Evolutionary conservation across 2,888 invertebrate genomes (phyloP), one percentile per base, ranked within the genome.

Genomic region (Metalampra italica): DNA sequence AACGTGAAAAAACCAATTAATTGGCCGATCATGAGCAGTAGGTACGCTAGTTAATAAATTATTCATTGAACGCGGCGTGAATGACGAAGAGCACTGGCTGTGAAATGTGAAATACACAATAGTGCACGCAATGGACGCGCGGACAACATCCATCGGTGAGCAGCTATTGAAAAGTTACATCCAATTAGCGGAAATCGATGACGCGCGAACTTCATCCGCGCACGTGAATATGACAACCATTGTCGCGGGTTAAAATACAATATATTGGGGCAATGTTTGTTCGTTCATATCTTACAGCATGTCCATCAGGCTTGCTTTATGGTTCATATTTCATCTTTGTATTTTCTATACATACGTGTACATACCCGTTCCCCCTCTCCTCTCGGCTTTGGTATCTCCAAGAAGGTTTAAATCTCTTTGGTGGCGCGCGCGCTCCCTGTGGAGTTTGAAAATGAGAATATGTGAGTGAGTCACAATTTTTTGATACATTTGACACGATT

Each of bases 121-220:
- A 34, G 8, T n/a, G 37, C 41, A n/a, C 29, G 14, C 45, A 22
- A 22, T 45, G 45, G 45, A 51, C 53, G 56, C 50, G 51, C 54
- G 64, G 54, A 54, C 50, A 59, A 52, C 47, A 41, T 55, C 53
- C 53, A 51, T 53, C 50, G 48, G 48, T 51, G 53, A 37, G 29
- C 42, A 46, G 38, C 49, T 45, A 53, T 45, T 46, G 79, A 82
- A 82, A 84, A 83, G 80, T 82, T 85, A 75, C 79, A 75, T 78
- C 78, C 86, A 86, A 86, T 86, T 86, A 85, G 68, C 62, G 73
- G 67, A 65, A 81, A 72, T 67, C 80, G 78, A 82, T 83, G 82
- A 82, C 75, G 79, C 75, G 70, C 63, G 63, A 71, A 67, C 68
- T 65, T 65, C 68, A 62, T 63, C 60, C 73, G 63, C 63, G 64